phyloP scores from a whole-genome alignment of 2,888 invertebrate species.

The Agrochola macilenta region DNA sequence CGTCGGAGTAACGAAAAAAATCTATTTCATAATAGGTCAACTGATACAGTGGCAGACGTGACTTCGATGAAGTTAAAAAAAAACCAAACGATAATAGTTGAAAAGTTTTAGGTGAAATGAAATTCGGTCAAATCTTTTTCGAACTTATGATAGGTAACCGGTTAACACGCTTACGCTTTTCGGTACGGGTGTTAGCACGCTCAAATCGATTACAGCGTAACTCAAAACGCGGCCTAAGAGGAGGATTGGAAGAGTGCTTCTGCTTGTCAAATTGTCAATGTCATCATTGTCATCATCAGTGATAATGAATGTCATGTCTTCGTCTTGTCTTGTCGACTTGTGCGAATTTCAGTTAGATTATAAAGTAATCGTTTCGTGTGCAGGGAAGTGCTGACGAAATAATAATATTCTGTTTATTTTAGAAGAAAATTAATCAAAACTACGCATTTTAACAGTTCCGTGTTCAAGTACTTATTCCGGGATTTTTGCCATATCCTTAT shows the following conservation, averaged over 20 bases:
- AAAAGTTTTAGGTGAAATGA: too few species aligned
- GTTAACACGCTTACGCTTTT: too few species aligned
- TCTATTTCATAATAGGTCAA: too few species aligned
- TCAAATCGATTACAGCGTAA: too few species aligned
- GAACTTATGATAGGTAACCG: too few species aligned
- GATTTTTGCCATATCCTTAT: background rate
- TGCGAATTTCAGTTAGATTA: constrained; percentile 45
- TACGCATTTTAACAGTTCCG: background rate
- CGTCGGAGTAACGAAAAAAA: too few species aligned
- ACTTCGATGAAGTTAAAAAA: too few species aligned
- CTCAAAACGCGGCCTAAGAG: too few species aligned
- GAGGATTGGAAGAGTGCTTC: background rate
- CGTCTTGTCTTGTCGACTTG: constrained; percentile 22
- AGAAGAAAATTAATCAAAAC: constrained; percentile 14
- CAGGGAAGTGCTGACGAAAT: constrained; percentile 36
- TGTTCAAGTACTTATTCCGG: constrained; percentile 14
- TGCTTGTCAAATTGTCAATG: constrained; percentile 40
- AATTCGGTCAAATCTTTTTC: too few species aligned
- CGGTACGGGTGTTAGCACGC: too few species aligned
- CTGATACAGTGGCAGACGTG: too few species aligned
- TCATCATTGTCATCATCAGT: constrained; percentile 19
- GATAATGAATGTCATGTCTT: background rate
- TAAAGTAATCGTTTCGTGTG: constrained; percentile 22
- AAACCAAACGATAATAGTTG: too few species aligned
- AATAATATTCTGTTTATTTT: constrained; percentile 19